These are phyloP conservation scores for Antennarius striatus DNA, from an alignment of 2,113 vertebrate species.

Conservation along the genomic window DNA sequence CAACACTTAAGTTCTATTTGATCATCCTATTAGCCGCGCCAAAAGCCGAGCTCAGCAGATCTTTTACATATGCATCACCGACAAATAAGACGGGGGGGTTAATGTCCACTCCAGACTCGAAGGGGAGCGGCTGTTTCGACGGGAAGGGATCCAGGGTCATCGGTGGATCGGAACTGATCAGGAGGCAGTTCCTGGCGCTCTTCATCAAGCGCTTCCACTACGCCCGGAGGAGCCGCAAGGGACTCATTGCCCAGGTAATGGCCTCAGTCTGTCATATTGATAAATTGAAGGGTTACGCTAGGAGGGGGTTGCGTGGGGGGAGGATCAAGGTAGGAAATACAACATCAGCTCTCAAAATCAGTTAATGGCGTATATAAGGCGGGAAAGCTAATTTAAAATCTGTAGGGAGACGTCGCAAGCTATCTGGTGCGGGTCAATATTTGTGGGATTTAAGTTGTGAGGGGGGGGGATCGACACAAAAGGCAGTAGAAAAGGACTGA, in stretches of 20 bases:
- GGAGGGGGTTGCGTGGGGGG: constrained; percentile 34
- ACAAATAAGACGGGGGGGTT: constrained; percentile 38
- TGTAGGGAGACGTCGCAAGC: constrained; percentile 29
- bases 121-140: constrained; percentile 79
- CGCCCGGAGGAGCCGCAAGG: constrained; percentile 92
- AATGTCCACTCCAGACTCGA: constrained; percentile 79
- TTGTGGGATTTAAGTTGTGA: constrained; percentile 32
- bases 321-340: constrained; percentile 63
- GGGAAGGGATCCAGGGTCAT: constrained; percentile 89
- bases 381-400: constrained; percentile 51
- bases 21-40: constrained; percentile 39
- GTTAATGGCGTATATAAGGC: constrained; percentile 54
- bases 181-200: constrained; percentile 92
- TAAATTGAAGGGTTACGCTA: constrained; percentile 57
- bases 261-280: constrained; percentile 68
- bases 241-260: constrained; percentile 96
- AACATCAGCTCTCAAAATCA: constrained; percentile 60
- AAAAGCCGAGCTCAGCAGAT: constrained; percentile 15
- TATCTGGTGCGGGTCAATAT: constrained; percentile 37
- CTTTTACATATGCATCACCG: constrained; percentile 38
- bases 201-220: constrained; percentile 96
- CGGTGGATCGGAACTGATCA: constrained; percentile 88
- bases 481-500: background rate
- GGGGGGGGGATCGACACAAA: constrained; percentile 16
- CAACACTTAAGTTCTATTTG: constrained; percentile 21